These are phyloP conservation scores for Bothrops jararaca DNA, from an alignment of 2,113 vertebrate genomes.

Conservation along the genomic window DNA sequence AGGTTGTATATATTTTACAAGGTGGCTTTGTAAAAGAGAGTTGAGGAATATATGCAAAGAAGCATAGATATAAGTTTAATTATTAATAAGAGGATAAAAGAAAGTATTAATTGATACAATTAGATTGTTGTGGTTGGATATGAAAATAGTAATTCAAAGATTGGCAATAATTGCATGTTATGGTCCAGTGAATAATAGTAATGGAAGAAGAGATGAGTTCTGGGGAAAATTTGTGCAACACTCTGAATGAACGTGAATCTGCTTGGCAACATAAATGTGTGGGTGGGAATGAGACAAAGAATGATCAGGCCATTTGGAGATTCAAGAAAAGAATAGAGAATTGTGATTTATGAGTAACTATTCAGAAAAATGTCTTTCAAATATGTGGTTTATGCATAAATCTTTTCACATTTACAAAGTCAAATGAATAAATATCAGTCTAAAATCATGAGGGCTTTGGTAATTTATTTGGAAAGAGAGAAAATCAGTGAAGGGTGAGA, in stretches of 20 bases:
- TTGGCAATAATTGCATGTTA: neutral
- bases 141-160: neutral
- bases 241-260: neutral
- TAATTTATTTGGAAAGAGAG: neutral
- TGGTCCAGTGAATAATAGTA: neutral
- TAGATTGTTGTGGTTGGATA: neutral
- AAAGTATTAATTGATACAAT: neutral
- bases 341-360: neutral
- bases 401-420: neutral
- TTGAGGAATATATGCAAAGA: neutral
- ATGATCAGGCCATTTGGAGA: neutral
- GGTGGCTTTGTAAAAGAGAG: neutral
- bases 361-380: neutral
- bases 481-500: neutral
- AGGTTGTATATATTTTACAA: neutral
- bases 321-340: neutral
- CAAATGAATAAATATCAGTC: neutral
- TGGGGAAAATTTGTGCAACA: neutral
- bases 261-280: neutral
- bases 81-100: neutral
- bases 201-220: neutral
- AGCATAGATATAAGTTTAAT: neutral
- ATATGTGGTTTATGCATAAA: neutral
- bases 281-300: neutral
- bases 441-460: neutral